phyloP scores from a whole-genome alignment of 2,888 invertebrate genomes.

The Orthosia cruda region DNA sequence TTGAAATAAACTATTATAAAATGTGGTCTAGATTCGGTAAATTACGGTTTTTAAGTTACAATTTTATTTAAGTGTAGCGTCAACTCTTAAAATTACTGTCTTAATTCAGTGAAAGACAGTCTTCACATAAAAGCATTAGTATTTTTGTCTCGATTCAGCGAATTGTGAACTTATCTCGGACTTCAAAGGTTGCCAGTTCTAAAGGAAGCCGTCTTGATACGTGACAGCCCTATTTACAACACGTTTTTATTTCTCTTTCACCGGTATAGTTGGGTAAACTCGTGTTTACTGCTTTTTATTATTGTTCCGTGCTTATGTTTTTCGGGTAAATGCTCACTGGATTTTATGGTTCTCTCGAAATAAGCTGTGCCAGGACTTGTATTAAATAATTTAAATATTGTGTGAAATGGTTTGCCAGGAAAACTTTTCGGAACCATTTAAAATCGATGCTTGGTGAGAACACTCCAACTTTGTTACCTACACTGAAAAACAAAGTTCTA shows the following conservation, averaged over 20 bases:
- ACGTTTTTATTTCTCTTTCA: constrained; percentile 61
- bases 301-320: constrained; percentile 58
- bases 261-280: constrained; percentile 59
- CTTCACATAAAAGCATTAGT: constrained; percentile 35
- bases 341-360: constrained; percentile 47
- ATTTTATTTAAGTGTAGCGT: constrained; percentile 26
- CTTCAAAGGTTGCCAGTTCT: constrained; percentile 54
- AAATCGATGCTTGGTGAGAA: too few relatives aligned
- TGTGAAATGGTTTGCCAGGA: too few relatives aligned
- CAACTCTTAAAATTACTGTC: constrained; percentile 12
- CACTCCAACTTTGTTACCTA: neutral
- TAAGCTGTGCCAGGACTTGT: constrained; percentile 27
- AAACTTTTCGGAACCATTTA: neutral
- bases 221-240: constrained; percentile 56
- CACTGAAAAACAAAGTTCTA: constrained; percentile 40
- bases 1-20: neutral
- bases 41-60: constrained; percentile 14
- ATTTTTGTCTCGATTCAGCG: constrained; percentile 52
- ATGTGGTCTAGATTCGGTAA: neutral
- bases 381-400: constrained; percentile 39
- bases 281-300: constrained; percentile 66
- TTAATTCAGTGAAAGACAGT: constrained; percentile 32
- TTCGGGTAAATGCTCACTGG: constrained; percentile 48
- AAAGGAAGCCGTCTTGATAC: constrained; percentile 36
- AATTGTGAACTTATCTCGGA: constrained; percentile 48